These are phyloP conservation scores for Caenorhabditis parvicauda DNA, from an alignment of 2,888 invertebrate species.

Conservation along the genomic window DNA sequence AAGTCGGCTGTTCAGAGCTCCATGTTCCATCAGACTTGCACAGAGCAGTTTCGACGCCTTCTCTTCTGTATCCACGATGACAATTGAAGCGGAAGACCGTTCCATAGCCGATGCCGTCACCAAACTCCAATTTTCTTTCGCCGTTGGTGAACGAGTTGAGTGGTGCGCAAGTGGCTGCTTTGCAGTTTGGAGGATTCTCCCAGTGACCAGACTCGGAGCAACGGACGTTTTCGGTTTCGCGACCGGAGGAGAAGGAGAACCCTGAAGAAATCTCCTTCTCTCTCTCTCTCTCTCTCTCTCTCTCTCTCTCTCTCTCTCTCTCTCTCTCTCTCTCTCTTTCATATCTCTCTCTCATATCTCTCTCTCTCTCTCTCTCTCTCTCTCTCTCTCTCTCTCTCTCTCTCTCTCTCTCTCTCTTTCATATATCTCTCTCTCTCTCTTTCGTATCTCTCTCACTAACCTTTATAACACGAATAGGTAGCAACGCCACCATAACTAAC, in stretches of 20 bases:
- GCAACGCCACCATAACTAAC: slow-evolving; percentile 78
- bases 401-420: too few species aligned
- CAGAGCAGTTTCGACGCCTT: slow-evolving; percentile 74
- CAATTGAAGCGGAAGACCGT: slow-evolving; percentile 60
- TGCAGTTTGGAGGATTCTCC: slow-evolving; percentile 56
- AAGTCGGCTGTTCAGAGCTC: slow-evolving; percentile 88
- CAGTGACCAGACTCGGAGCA: slow-evolving; percentile 60
- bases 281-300: background rate
- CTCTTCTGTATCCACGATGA: slow-evolving; percentile 54
- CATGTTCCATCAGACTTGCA: slow-evolving; percentile 87
- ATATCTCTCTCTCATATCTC: too few species aligned
- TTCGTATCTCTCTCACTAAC: background rate
- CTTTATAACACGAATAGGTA: slow-evolving; percentile 93
- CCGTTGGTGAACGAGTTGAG: slow-evolving; percentile 56
- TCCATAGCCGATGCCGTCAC: slow-evolving; percentile 62
- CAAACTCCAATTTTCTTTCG: slow-evolving; percentile 53
- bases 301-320: slow-evolving; percentile 66
- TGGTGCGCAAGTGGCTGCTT: slow-evolving; percentile 60
- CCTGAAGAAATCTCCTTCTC: slow-evolving; percentile 9
- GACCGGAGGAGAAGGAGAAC: slow-evolving; percentile 78
- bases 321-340: slow-evolving; percentile 65
- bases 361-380: too few species aligned
- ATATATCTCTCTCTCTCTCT: too few species aligned
- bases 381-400: background rate
- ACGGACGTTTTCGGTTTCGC: slow-evolving; percentile 55